Percentiles rank a stretch among this genome's conserved stretches.
phyloP scores from a whole-genome alignment of 2,113 vertebrate species.

The Zosterops lateralis region DNA sequence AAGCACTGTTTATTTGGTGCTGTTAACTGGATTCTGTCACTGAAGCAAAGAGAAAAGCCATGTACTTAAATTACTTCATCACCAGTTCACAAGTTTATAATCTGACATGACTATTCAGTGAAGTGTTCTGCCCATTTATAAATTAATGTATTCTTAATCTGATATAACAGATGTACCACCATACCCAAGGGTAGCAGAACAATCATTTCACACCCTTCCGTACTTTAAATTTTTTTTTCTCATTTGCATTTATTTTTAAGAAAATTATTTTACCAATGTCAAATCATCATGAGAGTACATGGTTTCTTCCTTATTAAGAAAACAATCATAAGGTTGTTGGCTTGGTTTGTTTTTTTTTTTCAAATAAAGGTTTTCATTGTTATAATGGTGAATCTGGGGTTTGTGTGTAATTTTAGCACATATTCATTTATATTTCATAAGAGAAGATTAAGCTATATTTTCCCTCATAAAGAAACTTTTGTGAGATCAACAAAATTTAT shows the following conservation, averaged over 20 bases:
- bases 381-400: neutral
- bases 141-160: neutral
- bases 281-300: neutral
- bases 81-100: neutral
- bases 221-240: neutral
- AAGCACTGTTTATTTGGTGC: neutral
- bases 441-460: neutral
- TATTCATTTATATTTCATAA: neutral
- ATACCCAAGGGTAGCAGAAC: neutral
- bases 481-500: neutral
- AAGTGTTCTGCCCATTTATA: neutral
- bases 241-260: neutral
- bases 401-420: neutral
- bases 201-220: neutral
- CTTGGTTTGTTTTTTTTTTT: neutral
- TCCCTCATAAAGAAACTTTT: neutral
- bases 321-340: neutral
- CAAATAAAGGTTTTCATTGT: neutral
- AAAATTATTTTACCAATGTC: neutral
- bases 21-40: neutral
- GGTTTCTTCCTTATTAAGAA: neutral
- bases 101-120: neutral
- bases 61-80: neutral
- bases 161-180: neutral
- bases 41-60: neutral